Evolutionary conservation across 2,113 vertebrate species (phyloP).

Genomic region (Grammomys surdaster): DNA sequence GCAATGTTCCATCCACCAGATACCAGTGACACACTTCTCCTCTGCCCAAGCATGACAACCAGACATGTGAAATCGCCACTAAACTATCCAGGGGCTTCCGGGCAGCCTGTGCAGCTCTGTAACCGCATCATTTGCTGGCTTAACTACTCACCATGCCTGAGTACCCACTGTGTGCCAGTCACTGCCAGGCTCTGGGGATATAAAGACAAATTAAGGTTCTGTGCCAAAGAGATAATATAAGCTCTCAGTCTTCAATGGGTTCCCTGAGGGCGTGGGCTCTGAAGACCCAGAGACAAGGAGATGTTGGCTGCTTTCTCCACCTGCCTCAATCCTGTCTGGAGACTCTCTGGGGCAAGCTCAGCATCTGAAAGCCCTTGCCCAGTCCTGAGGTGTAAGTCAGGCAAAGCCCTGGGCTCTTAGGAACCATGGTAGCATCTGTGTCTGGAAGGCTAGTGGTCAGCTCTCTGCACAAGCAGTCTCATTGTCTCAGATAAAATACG

Average conservation of each 20-base stretch:
- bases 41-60: background rate
- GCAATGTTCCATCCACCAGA: background rate
- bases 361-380: background rate
- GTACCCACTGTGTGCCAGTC: background rate
- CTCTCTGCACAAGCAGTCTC: background rate
- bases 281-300: background rate
- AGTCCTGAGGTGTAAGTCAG: background rate
- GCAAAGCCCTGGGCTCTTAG: background rate
- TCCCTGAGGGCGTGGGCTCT: background rate
- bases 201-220: background rate
- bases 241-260: background rate
- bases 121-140: background rate
- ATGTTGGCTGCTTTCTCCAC: background rate
- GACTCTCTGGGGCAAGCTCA: background rate
- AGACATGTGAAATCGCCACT: background rate
- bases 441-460: background rate
- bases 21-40: background rate
- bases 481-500: background rate
- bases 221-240: background rate
- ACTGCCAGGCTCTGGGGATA: background rate
- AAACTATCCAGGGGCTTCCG: background rate
- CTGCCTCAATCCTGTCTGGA: background rate
- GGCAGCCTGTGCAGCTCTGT: background rate
- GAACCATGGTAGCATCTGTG: accelerated
- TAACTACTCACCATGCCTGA: background rate